Conservation (phyloP, 2,888 invertebrate species). For the Pelosia muscerda region DNA sequence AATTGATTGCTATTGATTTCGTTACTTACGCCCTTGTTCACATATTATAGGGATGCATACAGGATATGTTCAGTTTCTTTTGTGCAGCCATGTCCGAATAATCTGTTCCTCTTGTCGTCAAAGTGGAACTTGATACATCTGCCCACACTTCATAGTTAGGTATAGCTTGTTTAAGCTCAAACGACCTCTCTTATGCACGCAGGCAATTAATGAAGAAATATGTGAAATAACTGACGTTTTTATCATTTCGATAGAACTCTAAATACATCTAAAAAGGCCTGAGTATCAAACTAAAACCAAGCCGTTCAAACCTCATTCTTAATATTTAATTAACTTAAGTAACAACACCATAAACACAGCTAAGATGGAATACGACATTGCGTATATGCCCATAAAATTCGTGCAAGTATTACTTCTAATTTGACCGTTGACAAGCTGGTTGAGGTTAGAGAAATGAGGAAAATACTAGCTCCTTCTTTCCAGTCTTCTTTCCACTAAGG, state of each 20-base stretch:
- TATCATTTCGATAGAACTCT: too few relatives aligned
- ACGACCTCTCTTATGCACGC: too few relatives aligned
- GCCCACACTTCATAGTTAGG: not conserved
- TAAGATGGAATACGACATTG: not conserved
- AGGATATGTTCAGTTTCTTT: not conserved
- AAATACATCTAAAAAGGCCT: too few relatives aligned
- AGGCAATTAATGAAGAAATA: too few relatives aligned
- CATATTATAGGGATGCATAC: not conserved
- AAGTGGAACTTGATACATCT: not conserved
- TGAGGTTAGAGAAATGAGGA: not conserved
- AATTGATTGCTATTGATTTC: slow-evolving; percentile 36
- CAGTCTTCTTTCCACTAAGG: not conserved
- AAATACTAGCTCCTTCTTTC: not conserved
- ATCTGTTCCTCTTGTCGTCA: not conserved
- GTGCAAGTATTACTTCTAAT: too few relatives aligned
- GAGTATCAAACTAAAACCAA: too few relatives aligned
- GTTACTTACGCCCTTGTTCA: slow-evolving; percentile 24
- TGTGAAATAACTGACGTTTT: too few relatives aligned
- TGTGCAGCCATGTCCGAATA: not conserved
- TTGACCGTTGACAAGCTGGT: not conserved
- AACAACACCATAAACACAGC: too few relatives aligned
- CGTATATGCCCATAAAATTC: not conserved
- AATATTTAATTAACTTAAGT: not conserved
- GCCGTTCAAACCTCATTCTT: not conserved
- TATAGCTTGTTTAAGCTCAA: too few relatives aligned